These are phyloP conservation scores for Cromileptes altivelis DNA, from an alignment of 2,113 vertebrate species.

Conservation along the genomic window DNA sequence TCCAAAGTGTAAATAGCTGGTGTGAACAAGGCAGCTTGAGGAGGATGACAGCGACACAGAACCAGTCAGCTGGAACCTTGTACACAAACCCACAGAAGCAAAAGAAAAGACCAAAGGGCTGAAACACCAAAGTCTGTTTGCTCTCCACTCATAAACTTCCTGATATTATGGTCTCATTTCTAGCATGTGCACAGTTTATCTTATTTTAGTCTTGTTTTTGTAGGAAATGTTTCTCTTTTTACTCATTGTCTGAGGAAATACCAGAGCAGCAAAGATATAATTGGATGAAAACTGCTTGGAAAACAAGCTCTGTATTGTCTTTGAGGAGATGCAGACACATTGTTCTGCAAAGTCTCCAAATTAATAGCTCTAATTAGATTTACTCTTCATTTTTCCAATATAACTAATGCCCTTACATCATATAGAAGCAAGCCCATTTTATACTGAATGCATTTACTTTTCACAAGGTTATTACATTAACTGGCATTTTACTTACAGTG, in stretches of 20 bases:
- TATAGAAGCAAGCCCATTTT: background rate
- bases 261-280: background rate
- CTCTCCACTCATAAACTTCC: background rate
- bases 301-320: background rate
- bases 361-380: background rate
- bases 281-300: background rate
- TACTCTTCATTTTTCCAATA: background rate
- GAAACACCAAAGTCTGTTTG: background rate
- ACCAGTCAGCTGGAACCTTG: slow-evolving; percentile 15
- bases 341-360: slow-evolving; percentile 2
- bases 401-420: background rate
- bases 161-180: slow-evolving; percentile 15
- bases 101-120: background rate
- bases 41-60: background rate
- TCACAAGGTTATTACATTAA: background rate
- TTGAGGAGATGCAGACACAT: background rate
- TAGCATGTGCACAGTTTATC: background rate
- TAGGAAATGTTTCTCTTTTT: background rate
- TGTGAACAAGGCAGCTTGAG: slow-evolving; percentile 25
- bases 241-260: slow-evolving; percentile 5
- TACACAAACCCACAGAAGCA: background rate
- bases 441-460: background rate
- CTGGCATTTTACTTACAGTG: no score
- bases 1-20: slow-evolving; percentile 19
- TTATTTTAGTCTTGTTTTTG: background rate